Conservation (phyloP, 2,888 invertebrate genomes). For the Eugnorisma glareosa region DNA sequence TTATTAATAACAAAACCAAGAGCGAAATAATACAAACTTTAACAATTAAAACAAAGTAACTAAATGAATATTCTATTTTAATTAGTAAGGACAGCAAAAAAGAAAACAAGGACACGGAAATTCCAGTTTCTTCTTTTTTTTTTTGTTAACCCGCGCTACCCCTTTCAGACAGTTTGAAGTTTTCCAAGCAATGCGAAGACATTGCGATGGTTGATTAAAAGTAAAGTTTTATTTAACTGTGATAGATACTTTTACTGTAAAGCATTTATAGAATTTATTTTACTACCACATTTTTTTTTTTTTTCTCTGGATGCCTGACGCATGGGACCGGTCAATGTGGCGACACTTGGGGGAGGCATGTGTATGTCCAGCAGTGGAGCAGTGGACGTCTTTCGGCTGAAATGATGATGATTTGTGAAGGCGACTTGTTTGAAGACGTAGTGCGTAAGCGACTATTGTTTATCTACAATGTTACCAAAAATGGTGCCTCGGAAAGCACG, state of each 20-base stretch:
- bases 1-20: background rate
- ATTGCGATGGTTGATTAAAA: conserved; percentile 55
- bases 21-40: background rate
- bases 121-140: conserved; percentile 20
- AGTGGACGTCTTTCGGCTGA: too few relatives aligned
- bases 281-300: too few relatives aligned
- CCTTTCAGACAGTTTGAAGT: conserved; percentile 35
- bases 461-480: too few relatives aligned
- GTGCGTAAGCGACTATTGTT: too few relatives aligned
- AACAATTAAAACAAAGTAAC: background rate
- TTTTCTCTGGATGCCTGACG: too few relatives aligned
- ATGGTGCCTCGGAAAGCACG: too few relatives aligned
- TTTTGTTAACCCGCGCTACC: conserved; percentile 31
- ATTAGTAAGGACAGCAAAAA: conserved; percentile 21
- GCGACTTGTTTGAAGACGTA: too few relatives aligned
- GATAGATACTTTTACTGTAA: conserved; percentile 2
- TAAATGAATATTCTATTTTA: conserved; percentile 23
- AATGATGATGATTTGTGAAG: too few relatives aligned
- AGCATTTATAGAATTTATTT: conserved; percentile 10
- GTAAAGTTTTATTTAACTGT: conserved; percentile 38
- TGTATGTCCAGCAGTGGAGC: too few relatives aligned
- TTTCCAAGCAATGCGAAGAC: conserved; percentile 25
- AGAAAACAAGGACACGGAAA: conserved; percentile 16
- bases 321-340: too few relatives aligned
- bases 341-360: too few relatives aligned